Base-by-base conservation (phyloP, 2,113 vertebrate genomes). In the Tympanuchus pallidicinctus region DNA sequence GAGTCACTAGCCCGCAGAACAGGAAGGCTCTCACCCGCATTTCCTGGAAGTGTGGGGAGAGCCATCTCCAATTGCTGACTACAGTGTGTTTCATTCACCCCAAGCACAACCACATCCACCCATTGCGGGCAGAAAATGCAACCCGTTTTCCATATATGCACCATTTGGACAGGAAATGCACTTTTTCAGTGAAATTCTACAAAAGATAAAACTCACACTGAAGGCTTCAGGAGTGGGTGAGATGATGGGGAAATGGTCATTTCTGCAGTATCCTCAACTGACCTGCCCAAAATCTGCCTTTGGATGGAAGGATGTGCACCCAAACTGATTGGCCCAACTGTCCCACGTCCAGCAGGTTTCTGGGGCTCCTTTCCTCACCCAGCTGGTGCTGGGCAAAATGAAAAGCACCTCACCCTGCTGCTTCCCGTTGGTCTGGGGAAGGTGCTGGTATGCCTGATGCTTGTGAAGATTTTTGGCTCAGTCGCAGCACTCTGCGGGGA, bases 341-440 rank as follows among this genome's bases (percentile, higher is more conserved):
- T n/a, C 43, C 38, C 2, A 1, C n/a, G 63, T 25, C 40, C 34
- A 89, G 52, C 47, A 92, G 34, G 21, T 78, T 30, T n/a, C 38
- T 4, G 0, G 61, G 67, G 89, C 67, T 74, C 2, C 6, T 10
- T 32, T 36, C 21, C 6, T 54, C 38, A n/a, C 7, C 22, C 32
- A 60, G 47, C 57, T 47, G 61, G 20, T 24, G 20, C 1, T 27
- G 6, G 5, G 10, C 45, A 25, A 9, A 61, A 63, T 34, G 25
- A 87, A 61, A 24, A 7, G 14, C 0, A 0, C 1, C 12, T 17
- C 10, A 14, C 11, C 40, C 21, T 75, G 25, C 57, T 74, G 0
- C 42, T 84, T 28, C 43, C 48, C 1, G 6, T 40, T 16, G 47
- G 3, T 17, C 69, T 61, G 81, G 43, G 66, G 76, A 75, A 90